Percentiles rank a stretch among this genome's conserved stretches.
These are phyloP conservation scores for Hexactinellida sp. DNA, from an alignment of 37 sponge, comb jelly and placozoan genomes.

Conservation along the genomic window DNA sequence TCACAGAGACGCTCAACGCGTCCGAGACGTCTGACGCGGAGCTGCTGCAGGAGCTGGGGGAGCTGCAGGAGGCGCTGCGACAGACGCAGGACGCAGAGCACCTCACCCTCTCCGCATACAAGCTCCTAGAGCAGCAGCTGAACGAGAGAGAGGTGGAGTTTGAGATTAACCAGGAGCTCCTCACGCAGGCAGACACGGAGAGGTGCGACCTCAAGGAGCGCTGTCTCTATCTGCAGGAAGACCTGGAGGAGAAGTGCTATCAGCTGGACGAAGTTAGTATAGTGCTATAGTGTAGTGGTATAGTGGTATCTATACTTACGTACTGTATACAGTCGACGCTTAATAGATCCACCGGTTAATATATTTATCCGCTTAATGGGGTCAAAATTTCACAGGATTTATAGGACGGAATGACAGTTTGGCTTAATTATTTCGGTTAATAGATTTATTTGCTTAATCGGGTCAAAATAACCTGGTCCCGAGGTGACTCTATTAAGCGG, in stretches of 20 bases:
- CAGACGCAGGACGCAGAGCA: background rate
- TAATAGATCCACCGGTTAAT: no score
- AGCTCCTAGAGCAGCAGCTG: background rate
- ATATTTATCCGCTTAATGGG: no score
- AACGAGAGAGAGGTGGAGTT: constrained; percentile 11
- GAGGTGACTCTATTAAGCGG: no score
- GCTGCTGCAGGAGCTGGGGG: background rate
- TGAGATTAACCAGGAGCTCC: constrained; percentile 7
- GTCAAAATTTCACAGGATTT: no score
- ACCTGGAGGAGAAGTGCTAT: background rate
- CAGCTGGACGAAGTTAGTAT: background rate
- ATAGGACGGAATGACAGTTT: no score
- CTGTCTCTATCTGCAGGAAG: background rate
- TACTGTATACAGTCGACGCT: no score
- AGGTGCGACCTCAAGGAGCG: background rate
- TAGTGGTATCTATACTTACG: no score
- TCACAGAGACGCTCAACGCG: background rate
- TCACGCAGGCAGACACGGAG: background rate
- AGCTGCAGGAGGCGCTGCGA: background rate
- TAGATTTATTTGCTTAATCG: no score
- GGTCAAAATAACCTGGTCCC: no score
- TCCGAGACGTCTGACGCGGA: background rate
- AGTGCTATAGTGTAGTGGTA: background rate
- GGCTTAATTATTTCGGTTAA: no score
- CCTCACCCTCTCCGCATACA: background rate